Percentiles rank a stretch among this genome's conserved stretches.
phyloP scores from a whole-genome alignment of 2,113 vertebrate species.

The Istiophorus platypterus region DNA sequence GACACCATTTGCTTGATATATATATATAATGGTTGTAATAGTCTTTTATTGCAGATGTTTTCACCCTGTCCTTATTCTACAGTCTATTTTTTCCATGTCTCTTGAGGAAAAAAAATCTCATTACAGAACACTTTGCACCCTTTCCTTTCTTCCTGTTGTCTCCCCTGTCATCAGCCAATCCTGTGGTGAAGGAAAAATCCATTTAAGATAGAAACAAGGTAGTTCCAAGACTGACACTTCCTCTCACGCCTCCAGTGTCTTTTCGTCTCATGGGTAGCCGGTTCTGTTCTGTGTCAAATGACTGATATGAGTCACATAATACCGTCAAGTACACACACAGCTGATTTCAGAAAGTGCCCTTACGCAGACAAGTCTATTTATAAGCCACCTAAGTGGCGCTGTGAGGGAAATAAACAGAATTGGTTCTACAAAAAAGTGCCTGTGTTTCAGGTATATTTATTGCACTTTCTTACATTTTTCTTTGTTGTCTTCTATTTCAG shows the following conservation, averaged over 20 bases:
- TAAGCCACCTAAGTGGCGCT: constrained; percentile 1
- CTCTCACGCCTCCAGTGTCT: background rate
- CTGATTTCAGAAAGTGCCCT: constrained; percentile 15
- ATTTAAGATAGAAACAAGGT: constrained; percentile 6
- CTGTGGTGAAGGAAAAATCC: constrained; percentile 5
- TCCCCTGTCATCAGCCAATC: constrained; percentile 42
- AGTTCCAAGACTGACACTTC: background rate
- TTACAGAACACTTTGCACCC: constrained; percentile 60
- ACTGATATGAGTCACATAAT: constrained; percentile 7
- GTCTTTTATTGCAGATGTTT: constrained; percentile 16
- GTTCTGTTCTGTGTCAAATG: constrained; percentile 5
- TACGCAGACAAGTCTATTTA: constrained; percentile 1
- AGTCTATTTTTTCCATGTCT: constrained; percentile 46
- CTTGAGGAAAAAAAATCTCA: constrained; percentile 51
- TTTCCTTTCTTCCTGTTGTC: constrained; percentile 36
- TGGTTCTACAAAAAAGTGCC: background rate
- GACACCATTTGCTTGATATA: background rate
- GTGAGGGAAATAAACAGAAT: background rate
- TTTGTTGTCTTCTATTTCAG: constrained; percentile 66
- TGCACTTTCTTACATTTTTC: constrained; percentile 26
- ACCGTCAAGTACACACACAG: background rate
- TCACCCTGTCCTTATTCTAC: constrained; percentile 2
- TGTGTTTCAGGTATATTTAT: background rate
- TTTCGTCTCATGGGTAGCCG: constrained; percentile 4
- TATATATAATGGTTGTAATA: background rate